phyloP scores from a whole-genome alignment of 1,140 invertebrate species.

The Plutomurus gul region DNA sequence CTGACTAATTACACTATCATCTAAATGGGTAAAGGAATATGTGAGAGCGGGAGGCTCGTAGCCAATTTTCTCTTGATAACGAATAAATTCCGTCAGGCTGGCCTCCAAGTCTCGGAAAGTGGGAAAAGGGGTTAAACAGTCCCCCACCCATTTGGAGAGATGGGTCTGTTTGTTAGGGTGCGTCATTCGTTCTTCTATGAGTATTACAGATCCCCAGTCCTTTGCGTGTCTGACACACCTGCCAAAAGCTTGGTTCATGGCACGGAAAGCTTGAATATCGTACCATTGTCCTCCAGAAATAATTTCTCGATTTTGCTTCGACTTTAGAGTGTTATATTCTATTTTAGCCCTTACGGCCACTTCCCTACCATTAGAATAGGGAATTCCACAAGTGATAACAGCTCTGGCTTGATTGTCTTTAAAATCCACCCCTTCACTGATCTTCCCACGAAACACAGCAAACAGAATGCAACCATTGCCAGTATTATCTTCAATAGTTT shows the following conservation, averaged over 20 bases:
- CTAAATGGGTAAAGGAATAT: too few species aligned
- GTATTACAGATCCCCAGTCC: slow-evolving; percentile 65
- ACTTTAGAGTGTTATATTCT: slow-evolving; percentile 19
- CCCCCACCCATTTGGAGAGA: slow-evolving; percentile 57
- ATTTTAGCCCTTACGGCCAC: not conserved
- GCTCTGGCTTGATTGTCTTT: slow-evolving; percentile 66
- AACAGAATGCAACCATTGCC: slow-evolving; percentile 61
- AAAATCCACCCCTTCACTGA: slow-evolving; percentile 68
- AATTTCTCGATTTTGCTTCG: not conserved
- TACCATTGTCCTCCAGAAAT: slow-evolving; percentile 61
- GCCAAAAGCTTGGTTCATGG: slow-evolving; percentile 61
- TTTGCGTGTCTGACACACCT: slow-evolving; percentile 63
- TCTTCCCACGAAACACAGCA: slow-evolving; percentile 64
- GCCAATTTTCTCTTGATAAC: too few species aligned
- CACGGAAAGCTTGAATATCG: slow-evolving; percentile 62
- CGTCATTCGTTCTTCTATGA: slow-evolving; percentile 63
- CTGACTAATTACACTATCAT: too few species aligned
- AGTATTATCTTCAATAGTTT: slow-evolving; percentile 55
- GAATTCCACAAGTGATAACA: slow-evolving; percentile 59
- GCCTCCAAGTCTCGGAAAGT: too few species aligned
- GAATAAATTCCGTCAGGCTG: too few species aligned
- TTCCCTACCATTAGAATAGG: not conserved
- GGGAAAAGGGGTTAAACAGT: not conserved
- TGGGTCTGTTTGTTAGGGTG: slow-evolving; percentile 55
- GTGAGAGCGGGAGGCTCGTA: too few species aligned